Evolutionary conservation across 1,140 invertebrate species (phyloP).

Genomic region (Ctenoplectra terminalis): DNA sequence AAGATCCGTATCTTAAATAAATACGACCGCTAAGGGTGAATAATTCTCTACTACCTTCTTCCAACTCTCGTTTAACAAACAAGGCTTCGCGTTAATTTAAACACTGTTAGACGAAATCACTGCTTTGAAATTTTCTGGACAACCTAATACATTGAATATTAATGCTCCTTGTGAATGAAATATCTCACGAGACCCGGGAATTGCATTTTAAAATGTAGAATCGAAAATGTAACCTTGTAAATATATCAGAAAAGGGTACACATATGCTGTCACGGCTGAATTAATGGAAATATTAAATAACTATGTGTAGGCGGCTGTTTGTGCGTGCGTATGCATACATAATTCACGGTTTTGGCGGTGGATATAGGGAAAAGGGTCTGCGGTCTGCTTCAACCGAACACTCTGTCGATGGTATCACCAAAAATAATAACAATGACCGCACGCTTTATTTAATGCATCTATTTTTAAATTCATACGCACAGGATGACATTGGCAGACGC

Average conservation of each 20-base stretch:
- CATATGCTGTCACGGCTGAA: not conserved
- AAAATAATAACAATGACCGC: constrained; percentile 20
- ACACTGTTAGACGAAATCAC: no score
- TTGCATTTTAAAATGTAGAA: not conserved
- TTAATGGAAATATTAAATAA: constrained; percentile 42
- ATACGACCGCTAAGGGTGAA: no score
- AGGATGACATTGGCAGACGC: no score
- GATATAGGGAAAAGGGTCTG: constrained; percentile 26
- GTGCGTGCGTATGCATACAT: constrained; percentile 44
- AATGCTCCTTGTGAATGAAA: not conserved
- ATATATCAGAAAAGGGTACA: not conserved
- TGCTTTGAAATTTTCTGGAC: no score
- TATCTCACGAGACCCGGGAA: no score
- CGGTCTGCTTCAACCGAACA: not conserved
- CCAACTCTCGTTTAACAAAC: no score
- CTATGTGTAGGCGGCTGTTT: not conserved
- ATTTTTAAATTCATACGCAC: not conserved
- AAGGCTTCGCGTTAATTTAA: no score
- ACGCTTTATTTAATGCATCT: not conserved
- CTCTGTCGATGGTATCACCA: not conserved
- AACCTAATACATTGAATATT: not conserved
- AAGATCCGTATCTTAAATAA: no score
- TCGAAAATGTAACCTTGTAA: not conserved
- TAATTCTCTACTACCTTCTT: no score
- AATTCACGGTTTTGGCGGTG: constrained; percentile 25